Conservation (phyloP, 1,140 invertebrate genomes). For the Luehdorfia chinensis region DNA sequence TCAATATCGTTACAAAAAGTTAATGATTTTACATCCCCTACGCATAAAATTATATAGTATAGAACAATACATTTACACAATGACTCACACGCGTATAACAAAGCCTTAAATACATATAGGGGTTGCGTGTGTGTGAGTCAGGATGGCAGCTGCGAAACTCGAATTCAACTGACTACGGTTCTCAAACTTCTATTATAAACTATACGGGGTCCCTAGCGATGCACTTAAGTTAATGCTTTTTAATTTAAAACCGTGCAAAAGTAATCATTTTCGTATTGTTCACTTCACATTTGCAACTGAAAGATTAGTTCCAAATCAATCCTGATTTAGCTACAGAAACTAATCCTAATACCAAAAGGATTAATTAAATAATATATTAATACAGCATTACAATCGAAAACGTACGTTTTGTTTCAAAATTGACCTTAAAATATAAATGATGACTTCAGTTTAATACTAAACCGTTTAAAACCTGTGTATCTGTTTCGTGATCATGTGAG, state of each 20-base stretch:
- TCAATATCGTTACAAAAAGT: conserved; percentile 17
- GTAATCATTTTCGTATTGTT: no score
- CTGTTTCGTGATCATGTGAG: conserved; percentile 7
- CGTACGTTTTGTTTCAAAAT: no score
- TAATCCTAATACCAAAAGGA: no score
- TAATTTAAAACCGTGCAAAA: no score
- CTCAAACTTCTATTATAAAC: conserved; percentile 63
- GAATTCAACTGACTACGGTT: conserved; percentile 45
- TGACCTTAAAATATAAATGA: no score
- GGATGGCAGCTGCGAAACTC: conserved; percentile 68
- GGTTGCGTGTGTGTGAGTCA: conserved; percentile 37
- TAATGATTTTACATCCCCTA: conserved; percentile 18
- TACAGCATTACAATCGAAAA: no score
- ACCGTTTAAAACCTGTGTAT: no score
- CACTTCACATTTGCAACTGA: no score
- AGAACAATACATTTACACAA: conserved; percentile 14
- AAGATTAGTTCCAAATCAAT: no score
- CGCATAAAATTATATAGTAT: conserved; percentile 16
- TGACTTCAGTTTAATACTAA: no score
- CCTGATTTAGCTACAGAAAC: no score
- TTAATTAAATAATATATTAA: no score
- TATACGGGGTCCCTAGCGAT: conserved; percentile 9
- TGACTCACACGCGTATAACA: conserved; percentile 26
- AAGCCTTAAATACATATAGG: conserved; percentile 21
- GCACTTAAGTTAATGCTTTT: conserved; percentile 19